phyloP scores from a whole-genome alignment of 2,113 vertebrate species.

The Nibea coibor region DNA sequence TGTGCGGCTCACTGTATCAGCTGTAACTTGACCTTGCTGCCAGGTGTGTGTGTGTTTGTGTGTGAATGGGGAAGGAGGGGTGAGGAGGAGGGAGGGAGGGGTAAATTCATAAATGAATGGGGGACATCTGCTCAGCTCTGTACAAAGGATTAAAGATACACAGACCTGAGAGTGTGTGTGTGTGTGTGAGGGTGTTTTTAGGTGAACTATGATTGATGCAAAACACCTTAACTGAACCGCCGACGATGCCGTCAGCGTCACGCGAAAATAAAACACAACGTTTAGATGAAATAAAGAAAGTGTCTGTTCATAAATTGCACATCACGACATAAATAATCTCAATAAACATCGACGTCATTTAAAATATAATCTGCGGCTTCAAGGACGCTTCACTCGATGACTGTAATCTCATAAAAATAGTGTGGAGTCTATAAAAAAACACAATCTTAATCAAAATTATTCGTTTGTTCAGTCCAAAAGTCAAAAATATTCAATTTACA shows the following conservation, averaged over 20 bases:
- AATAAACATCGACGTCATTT: neutral
- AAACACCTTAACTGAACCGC: slow-evolving; percentile 17
- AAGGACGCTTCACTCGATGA: neutral
- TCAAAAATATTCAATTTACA: neutral
- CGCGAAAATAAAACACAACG: no score
- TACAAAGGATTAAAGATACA: slow-evolving; percentile 90
- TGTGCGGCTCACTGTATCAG: slow-evolving; percentile 88
- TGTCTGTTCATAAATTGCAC: neutral
- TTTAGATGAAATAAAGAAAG: neutral
- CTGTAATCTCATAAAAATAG: neutral
- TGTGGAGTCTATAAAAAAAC: neutral
- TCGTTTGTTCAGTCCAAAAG: neutral
- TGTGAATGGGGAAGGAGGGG: slow-evolving; percentile 9
- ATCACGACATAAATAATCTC: neutral
- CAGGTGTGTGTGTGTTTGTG: slow-evolving; percentile 79
- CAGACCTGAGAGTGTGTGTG: slow-evolving; percentile 52
- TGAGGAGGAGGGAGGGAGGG: slow-evolving; percentile 62
- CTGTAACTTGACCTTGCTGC: slow-evolving; percentile 96
- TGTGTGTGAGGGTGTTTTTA: neutral
- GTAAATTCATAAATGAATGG: slow-evolving; percentile 99
- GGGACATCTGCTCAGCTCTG: slow-evolving; percentile 95
- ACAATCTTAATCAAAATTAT: neutral
- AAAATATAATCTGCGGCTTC: neutral
- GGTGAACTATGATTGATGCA: slow-evolving; percentile 36
- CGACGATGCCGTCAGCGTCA: neutral